phyloP scores from a whole-genome alignment of 2,113 vertebrate genomes.

The Malurus cyaneus region DNA sequence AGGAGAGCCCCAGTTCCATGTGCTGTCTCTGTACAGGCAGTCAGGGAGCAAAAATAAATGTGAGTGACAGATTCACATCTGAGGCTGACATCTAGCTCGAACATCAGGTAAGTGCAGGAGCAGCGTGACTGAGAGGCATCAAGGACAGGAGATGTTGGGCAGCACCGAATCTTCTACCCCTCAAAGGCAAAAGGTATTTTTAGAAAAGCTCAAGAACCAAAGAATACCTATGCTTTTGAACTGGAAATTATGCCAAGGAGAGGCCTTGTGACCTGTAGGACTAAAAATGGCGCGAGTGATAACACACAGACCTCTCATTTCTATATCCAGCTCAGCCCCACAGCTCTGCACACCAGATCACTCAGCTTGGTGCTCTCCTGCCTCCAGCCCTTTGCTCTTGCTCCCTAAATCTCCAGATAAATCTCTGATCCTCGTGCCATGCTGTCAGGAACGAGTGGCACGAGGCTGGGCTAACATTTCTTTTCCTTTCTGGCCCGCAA shows the following conservation, averaged over 20 bases:
- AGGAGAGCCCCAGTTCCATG: neutral
- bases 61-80: conserved; percentile 47
- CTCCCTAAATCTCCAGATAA: conserved; percentile 3
- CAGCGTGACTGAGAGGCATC: neutral
- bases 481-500: neutral
- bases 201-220: neutral
- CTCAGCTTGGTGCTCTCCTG: neutral
- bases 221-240: neutral
- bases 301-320: neutral
- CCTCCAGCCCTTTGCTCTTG: neutral
- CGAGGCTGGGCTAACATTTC: neutral
- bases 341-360: neutral
- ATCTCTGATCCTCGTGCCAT: neutral
- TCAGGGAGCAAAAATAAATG: neutral
- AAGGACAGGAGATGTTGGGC: neutral
- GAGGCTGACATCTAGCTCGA: conserved; percentile 65
- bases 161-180: neutral
- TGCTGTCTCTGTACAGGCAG: neutral
- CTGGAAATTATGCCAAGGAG: neutral
- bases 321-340: neutral
- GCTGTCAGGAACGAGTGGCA: neutral
- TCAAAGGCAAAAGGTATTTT: neutral
- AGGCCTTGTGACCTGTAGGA: neutral
- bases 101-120: conserved; percentile 47
- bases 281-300: neutral